Evolutionary conservation across 37 sponge, comb jelly and placozoan genomes (phyloP).

Genomic region (Beroe ovata): DNA sequence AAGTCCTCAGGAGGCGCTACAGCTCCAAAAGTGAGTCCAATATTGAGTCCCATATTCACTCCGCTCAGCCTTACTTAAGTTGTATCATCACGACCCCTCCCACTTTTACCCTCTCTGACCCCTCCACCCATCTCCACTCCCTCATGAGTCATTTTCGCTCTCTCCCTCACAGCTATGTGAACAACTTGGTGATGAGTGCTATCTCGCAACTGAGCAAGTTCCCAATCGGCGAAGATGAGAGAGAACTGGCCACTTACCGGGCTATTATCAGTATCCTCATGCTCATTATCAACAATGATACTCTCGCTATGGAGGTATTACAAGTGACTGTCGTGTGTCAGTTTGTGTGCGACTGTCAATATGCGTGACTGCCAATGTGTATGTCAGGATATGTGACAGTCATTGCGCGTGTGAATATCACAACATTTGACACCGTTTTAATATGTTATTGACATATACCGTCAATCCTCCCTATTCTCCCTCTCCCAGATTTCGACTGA

Average conservation of each 20-base stretch:
- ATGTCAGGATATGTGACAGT: no score
- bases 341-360: no score
- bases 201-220: slow-evolving; percentile 42
- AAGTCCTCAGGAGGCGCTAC: neutral
- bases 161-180: slow-evolving; percentile 22
- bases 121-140: neutral
- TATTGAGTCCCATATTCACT: no score
- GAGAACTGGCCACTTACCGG: slow-evolving; percentile 29
- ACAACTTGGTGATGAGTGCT: slow-evolving; percentile 46
- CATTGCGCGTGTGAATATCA: no score
- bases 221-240: slow-evolving; percentile 34
- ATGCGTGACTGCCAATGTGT: no score
- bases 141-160: neutral
- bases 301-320: slow-evolving; percentile 14
- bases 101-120: no score
- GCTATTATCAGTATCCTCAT: slow-evolving; percentile 55
- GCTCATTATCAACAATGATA: slow-evolving; percentile 28
- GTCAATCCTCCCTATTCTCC: no score
- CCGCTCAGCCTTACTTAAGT: neutral
- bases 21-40: neutral
- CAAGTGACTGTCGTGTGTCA: no score
- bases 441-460: no score
- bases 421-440: no score
- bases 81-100: no score
- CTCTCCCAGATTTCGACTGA: slow-evolving; percentile 23